Base-by-base conservation (phyloP, 2,113 vertebrate genomes). In the Prinia subflava region DNA sequence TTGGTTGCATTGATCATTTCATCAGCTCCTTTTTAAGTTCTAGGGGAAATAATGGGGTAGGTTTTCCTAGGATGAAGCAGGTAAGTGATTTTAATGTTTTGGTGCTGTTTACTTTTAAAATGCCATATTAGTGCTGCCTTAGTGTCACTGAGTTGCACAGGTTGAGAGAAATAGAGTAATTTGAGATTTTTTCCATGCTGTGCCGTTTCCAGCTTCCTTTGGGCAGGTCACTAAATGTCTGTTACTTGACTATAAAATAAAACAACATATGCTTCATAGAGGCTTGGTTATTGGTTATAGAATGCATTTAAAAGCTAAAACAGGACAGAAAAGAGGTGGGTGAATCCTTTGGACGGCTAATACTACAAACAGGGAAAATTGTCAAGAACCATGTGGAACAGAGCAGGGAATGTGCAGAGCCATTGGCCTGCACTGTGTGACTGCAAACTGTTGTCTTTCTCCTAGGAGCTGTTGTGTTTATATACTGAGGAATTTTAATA, bases 341-440 rank as follows among this genome's bases (percentile, higher is more conserved):
- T 93, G 86, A 77, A 67, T 93, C 73, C 37, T 90, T 80, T 74
- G 76, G 42, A 33, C 90, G 59, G n/a, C 68, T 82, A 80, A 65
- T 85, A 50, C 3, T 50, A 74, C 11, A 74, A 68, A 28, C 23
- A 63, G 63, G 50, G 57, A 63, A 88, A 9, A 53, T 67, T 86
- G 16, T 89, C 27, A 59, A 65, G 79, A 86, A 0, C 46, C 0
- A 0, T 15, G 18, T 39, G 56, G 56, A 90, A 59, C 24, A 68
- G 87, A 80, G 33, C 47, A 92, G 71, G 77, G 73, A 70, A 63
- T 16, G 15, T 90, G 83, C 76, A 68, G 76, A 83, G 80, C 47
- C 35, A 15, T 9, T 79, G 73, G 30, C 53, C 56, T 71, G 49
- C 30, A 30, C 44, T n/a, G 5, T 22, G 35, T 80, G 59, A 80